phyloP scores from a whole-genome alignment of 2,797 vertebrate species.

The Enteromius argenteus region DNA sequence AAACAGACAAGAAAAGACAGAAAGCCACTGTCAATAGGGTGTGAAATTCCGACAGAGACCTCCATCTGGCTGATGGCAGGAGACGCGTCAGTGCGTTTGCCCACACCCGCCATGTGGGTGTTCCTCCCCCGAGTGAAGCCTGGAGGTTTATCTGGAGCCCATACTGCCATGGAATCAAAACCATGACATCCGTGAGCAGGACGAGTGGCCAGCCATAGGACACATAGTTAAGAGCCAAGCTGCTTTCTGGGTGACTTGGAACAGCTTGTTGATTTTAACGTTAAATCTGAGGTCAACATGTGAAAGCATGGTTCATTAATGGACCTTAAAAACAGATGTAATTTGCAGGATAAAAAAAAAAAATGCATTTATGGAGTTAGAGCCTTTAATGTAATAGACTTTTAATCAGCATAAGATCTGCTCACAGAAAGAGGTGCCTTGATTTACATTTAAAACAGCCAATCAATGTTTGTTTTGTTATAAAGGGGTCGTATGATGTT shows the following conservation, averaged over 20 bases:
- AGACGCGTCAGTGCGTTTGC: slow-evolving; percentile 74
- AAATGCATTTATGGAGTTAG: neutral
- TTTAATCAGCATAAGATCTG: neutral
- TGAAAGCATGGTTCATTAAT: neutral
- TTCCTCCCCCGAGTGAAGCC: slow-evolving; percentile 61
- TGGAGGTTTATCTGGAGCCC: slow-evolving; percentile 68
- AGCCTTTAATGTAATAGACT: neutral
- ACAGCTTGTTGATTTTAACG: slow-evolving; percentile 23
- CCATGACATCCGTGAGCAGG: slow-evolving; percentile 28
- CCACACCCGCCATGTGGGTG: slow-evolving; percentile 64
- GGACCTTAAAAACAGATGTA: neutral
- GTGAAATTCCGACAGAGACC: slow-evolving; percentile 79
- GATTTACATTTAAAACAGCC: neutral
- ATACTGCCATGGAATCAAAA: slow-evolving; percentile 38
- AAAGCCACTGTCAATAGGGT: slow-evolving; percentile 79
- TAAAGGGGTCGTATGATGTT: no score
- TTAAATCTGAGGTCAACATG: slow-evolving; percentile 13
- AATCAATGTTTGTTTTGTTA: neutral
- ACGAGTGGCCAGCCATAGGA: neutral
- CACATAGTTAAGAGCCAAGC: slow-evolving; percentile 6
- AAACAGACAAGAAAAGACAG: slow-evolving; percentile 71
- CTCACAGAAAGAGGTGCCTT: neutral
- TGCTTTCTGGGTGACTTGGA: slow-evolving; percentile 5
- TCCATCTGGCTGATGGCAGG: slow-evolving; percentile 73
- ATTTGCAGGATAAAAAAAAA: neutral